These are phyloP conservation scores for Ibycter americanus DNA, from an alignment of 2,797 vertebrate genomes.

Conservation along the genomic window DNA sequence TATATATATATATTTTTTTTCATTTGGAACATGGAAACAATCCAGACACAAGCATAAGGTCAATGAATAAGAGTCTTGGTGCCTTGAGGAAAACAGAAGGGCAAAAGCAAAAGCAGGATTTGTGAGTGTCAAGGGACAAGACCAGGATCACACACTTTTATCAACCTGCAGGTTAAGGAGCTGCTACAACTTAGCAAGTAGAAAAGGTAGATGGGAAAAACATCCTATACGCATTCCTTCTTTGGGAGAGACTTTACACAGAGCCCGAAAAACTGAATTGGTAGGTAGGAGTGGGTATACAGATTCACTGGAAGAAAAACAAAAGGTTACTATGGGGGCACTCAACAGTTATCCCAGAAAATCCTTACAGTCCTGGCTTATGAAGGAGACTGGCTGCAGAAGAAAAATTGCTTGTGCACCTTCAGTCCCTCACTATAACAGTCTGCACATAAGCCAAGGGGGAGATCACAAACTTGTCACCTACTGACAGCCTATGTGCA, in stretches of 20 bases:
- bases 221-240: background rate
- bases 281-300: background rate
- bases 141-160: accelerated
- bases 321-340: background rate
- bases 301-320: background rate
- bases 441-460: background rate
- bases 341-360: background rate
- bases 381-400: background rate
- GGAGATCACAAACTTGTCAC: background rate
- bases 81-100: background rate
- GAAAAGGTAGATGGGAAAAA: background rate
- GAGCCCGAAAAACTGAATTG: background rate
- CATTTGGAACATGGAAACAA: background rate
- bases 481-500: background rate
- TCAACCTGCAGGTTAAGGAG: background rate
- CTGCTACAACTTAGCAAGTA: background rate
- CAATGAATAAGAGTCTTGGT: background rate
- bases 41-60: background rate
- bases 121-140: background rate
- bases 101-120: background rate
- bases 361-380: background rate
- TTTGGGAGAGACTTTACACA: background rate
- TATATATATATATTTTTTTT: background rate
- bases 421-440: background rate
- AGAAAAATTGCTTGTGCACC: background rate